Evolutionary conservation across 2,113 vertebrate genomes (phyloP).

Genomic region (Gambusia affinis): DNA sequence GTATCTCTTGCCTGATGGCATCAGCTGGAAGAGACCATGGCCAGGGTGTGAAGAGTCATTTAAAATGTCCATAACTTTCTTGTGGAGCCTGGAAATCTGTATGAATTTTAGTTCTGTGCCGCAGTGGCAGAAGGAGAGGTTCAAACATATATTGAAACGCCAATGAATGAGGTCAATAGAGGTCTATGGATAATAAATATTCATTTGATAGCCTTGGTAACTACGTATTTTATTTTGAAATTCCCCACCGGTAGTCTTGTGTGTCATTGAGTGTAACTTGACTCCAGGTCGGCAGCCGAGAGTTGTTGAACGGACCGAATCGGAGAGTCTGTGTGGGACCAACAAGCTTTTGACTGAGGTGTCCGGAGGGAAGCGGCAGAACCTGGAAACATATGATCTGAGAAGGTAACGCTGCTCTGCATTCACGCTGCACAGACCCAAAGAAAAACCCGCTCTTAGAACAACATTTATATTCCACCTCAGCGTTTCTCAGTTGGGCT

Average conservation of each 20-base stretch:
- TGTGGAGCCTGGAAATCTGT: too few species aligned
- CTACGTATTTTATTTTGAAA: slow-evolving; percentile 46
- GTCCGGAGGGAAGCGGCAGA: slow-evolving; percentile 38
- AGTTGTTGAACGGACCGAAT: slow-evolving; percentile 16
- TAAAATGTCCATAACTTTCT: too few species aligned
- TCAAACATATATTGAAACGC: not conserved
- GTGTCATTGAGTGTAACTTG: not conserved
- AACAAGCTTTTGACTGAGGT: slow-evolving; percentile 5
- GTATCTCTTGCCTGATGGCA: too few species aligned
- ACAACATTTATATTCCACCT: not conserved
- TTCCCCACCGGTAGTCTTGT: accelerated
- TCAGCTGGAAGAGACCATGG: too few species aligned
- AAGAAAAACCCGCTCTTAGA: not conserved
- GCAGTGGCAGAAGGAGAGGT: not conserved
- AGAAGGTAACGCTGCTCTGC: slow-evolving; percentile 45
- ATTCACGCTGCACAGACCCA: not conserved
- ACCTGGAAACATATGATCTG: slow-evolving; percentile 34
- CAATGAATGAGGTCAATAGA: not conserved
- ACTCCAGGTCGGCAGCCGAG: not conserved
- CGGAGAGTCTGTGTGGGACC: slow-evolving; percentile 24
- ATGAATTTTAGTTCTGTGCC: too few species aligned
- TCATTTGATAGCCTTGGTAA: not conserved
- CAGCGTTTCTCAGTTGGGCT: not conserved
- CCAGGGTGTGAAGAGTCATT: too few species aligned
- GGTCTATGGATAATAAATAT: not conserved